Conservation (phyloP, 2,113 vertebrate genomes). For the Salvelinus sp. region DNA sequence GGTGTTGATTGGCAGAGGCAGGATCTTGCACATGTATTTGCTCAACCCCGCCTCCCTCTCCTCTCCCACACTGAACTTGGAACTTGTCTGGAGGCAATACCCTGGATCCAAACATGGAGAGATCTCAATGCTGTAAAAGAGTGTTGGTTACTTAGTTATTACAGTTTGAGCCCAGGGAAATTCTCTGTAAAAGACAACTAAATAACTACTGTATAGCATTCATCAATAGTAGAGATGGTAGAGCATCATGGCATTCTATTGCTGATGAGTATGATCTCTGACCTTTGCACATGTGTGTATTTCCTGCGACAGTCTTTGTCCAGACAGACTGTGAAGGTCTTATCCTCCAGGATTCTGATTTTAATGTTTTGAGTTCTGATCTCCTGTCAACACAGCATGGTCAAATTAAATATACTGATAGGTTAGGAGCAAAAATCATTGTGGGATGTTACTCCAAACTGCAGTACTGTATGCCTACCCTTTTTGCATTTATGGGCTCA, state of each 20-base stretch:
- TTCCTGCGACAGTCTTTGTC: conserved; percentile 80
- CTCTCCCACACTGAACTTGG: conserved; percentile 7
- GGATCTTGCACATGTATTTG: conserved; percentile 73
- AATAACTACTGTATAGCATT: neutral
- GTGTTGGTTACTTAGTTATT: neutral
- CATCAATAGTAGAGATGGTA: neutral
- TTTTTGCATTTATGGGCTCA: too few species aligned
- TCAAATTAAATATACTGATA: neutral
- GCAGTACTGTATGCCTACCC: too few species aligned
- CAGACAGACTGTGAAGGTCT: conserved; percentile 72
- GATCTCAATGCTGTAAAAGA: conserved; percentile 77
- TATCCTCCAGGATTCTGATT: conserved; percentile 77
- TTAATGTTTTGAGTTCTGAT: conserved; percentile 71
- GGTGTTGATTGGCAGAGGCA: conserved; percentile 86
- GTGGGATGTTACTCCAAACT: too few species aligned
- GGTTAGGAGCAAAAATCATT: too few species aligned
- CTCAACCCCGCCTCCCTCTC: conserved; percentile 57
- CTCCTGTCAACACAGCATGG: conserved; percentile 49
- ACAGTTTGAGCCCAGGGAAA: neutral
- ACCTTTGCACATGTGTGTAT: conserved; percentile 81
- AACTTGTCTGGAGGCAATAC: conserved; percentile 66
- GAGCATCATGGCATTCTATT: neutral
- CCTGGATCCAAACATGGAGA: conserved; percentile 81
- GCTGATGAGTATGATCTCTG: neutral
- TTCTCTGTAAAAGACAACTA: neutral